These are phyloP conservation scores for Meloe dianella DNA, from an alignment of 2,888 invertebrate genomes.

Conservation along the genomic window DNA sequence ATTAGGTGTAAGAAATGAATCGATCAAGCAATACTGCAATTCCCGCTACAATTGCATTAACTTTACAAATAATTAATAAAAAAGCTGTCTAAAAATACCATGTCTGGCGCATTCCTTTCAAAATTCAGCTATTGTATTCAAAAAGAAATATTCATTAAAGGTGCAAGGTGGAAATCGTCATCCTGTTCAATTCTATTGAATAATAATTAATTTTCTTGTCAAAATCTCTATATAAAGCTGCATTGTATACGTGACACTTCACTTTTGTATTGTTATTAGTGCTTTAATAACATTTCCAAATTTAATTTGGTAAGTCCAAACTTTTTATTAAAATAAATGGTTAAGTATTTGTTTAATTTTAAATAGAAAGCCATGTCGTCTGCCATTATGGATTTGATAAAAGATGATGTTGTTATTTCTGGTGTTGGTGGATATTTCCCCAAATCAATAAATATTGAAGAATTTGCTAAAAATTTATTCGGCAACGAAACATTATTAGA, in stretches of 20 bases:
- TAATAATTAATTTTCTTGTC: background rate
- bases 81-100: background rate
- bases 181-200: background rate
- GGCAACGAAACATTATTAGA: constrained; percentile 50
- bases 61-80: no score
- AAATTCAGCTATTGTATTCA: constrained; percentile 16
- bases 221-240: background rate
- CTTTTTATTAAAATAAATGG: background rate
- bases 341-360: background rate
- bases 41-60: no score
- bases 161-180: constrained; percentile 14
- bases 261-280: background rate
- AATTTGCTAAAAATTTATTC: constrained; percentile 65
- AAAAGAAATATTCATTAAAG: constrained; percentile 3
- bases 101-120: background rate
- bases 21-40: no score
- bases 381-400: constrained; percentile 36
- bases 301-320: background rate
- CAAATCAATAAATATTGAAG: constrained; percentile 65
- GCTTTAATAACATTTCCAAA: background rate
- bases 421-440: constrained; percentile 66
- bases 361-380: background rate
- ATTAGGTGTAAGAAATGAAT: no score
- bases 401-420: constrained; percentile 58
- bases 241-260: background rate